These are phyloP conservation scores for Seriola rivoliana DNA, from an alignment of 2,113 vertebrate species.

Conservation along the genomic window DNA sequence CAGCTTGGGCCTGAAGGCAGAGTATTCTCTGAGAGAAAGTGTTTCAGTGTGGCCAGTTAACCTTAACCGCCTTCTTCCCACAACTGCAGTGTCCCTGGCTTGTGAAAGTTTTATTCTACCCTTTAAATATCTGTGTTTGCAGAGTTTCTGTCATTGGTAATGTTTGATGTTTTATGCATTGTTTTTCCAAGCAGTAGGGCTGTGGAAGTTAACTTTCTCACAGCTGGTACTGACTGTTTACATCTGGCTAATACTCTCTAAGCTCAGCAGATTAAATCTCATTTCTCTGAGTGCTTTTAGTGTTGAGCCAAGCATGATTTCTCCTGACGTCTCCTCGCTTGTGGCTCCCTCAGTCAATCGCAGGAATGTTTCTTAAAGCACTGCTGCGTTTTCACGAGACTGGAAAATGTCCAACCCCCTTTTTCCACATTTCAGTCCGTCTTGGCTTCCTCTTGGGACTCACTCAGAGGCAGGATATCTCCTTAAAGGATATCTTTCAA, in stretches of 20 bases:
- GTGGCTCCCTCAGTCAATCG: conserved; percentile 57
- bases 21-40: conserved; percentile 66
- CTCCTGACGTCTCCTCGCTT: conserved; percentile 68
- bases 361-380: conserved; percentile 73
- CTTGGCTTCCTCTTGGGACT: conserved; percentile 54
- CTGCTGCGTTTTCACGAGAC: conserved; percentile 74
- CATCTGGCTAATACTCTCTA: conserved; percentile 69
- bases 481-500: conserved; percentile 64
- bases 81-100: conserved; percentile 24
- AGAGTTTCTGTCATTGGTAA: conserved; percentile 29
- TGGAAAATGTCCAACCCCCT: conserved; percentile 69
- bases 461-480: conserved; percentile 56
- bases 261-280: conserved; percentile 77
- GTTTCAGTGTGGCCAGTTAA: conserved; percentile 72
- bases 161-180: conserved; percentile 53
- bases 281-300: conserved; percentile 79
- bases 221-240: conserved; percentile 72
- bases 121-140: conserved; percentile 50
- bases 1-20: conserved; percentile 64
- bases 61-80: conserved; percentile 60
- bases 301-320: conserved; percentile 76
- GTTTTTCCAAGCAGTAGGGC: conserved; percentile 50
- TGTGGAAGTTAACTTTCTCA: conserved; percentile 68
- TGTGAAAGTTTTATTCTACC: conserved; percentile 59
- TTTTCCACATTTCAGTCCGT: conserved; percentile 68